A percentile compares a stretch with the other conserved stretches of the same genome.
These are phyloP conservation scores for Ictalurus punctatus DNA, from an alignment of 2,113 vertebrate species.

Conservation along the genomic window DNA sequence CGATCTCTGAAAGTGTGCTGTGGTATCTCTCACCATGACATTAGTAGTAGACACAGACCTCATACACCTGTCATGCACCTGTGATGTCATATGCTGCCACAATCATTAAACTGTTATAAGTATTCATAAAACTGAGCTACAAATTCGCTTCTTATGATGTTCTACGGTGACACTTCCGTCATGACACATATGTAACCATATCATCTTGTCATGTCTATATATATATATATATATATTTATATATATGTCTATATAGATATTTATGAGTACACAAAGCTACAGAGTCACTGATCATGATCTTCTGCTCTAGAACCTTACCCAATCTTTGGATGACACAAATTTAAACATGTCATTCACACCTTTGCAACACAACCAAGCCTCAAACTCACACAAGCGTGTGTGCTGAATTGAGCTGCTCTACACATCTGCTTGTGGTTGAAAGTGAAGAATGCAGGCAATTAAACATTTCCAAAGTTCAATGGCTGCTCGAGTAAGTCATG, in stretches of 20 bases:
- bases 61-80: no score
- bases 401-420: neutral
- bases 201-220: no score
- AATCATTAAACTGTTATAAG: neutral
- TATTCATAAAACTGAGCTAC: neutral
- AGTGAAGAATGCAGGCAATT: neutral
- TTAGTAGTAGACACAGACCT: no score
- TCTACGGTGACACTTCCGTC: no score
- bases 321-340: neutral
- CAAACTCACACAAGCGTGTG: neutral
- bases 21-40: no score
- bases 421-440: neutral
- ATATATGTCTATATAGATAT: no score
- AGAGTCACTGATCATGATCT: neutral
- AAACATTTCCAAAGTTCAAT: neutral
- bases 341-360: neutral
- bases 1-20: no score
- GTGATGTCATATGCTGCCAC: no score
- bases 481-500: neutral
- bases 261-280: neutral
- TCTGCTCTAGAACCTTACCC: neutral
- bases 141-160: no score
- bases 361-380: neutral
- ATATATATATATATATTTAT: no score
- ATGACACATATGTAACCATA: no score